phyloP scores from a whole-genome alignment of 2,797 vertebrate species.

The Otolemur crassicaudatus region DNA sequence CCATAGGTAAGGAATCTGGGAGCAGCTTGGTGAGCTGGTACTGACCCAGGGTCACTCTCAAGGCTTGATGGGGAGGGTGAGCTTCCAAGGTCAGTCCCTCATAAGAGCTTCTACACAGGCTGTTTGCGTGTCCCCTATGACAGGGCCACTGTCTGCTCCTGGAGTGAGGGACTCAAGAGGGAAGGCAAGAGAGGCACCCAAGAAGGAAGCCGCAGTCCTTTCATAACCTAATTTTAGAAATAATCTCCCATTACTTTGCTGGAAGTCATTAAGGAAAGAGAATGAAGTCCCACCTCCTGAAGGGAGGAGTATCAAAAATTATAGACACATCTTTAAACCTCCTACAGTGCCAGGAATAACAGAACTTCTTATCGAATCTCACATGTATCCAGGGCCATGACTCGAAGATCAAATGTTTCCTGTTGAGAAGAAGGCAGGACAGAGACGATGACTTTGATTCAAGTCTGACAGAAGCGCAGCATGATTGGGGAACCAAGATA shows the following conservation, averaged over 20 bases:
- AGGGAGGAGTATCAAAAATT: not conserved
- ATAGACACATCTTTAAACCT: not conserved
- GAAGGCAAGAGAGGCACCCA: not conserved
- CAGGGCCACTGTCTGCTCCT: not conserved
- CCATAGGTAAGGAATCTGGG: not conserved
- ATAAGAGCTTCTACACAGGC: not conserved
- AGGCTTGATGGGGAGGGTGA: not conserved
- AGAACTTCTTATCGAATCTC: slow-evolving; percentile 55
- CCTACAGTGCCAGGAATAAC: not conserved
- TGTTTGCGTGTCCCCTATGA: no score
- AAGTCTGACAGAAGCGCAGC: slow-evolving; percentile 7
- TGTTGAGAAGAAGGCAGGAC: slow-evolving; percentile 34
- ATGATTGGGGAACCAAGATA: slow-evolving; percentile 31
- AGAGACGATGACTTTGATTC: slow-evolving; percentile 37
- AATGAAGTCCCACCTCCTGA: not conserved
- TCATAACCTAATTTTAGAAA: not conserved
- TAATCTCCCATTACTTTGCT: not conserved
- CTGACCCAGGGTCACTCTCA: not conserved
- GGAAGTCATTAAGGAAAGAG: not conserved
- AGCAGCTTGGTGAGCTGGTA: not conserved
- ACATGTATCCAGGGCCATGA: slow-evolving; percentile 30
- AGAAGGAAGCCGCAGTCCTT: not conserved
- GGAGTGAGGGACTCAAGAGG: not conserved
- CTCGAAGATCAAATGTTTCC: slow-evolving; percentile 45
- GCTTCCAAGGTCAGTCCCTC: not conserved